Conservation (phyloP, 2,888 invertebrate species). For the Lasioglossum lativentre region DNA sequence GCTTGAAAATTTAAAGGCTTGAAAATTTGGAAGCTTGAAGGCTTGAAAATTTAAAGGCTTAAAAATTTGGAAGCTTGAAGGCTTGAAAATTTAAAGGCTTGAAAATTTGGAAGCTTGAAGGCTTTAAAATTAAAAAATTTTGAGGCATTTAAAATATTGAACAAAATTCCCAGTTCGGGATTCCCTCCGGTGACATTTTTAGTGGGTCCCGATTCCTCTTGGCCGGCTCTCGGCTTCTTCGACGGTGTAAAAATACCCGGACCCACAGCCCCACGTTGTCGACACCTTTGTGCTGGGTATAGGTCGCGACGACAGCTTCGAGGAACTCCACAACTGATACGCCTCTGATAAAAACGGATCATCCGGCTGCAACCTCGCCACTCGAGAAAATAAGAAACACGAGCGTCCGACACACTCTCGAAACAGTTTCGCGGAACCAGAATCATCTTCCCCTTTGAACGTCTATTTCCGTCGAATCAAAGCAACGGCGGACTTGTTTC, state of each 20-base stretch:
- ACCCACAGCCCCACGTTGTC: slow-evolving; percentile 34
- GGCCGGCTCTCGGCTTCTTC: background rate
- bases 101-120: no score
- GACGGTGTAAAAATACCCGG: slow-evolving; percentile 50
- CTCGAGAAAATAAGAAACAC: slow-evolving; percentile 1
- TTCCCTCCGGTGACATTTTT: slow-evolving; percentile 19
- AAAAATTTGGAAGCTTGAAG: no score
- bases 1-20: background rate
- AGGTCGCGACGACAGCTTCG: slow-evolving; percentile 27
- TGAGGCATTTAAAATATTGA: no score
- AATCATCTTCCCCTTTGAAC: background rate
- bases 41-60: no score
- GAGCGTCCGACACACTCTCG: background rate
- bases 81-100: no score
- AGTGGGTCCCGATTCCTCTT: slow-evolving; percentile 2
- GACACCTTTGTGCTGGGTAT: slow-evolving; percentile 40
- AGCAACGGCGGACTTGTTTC: background rate
- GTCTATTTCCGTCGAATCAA: slow-evolving; percentile 24
- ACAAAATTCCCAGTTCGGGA: no score
- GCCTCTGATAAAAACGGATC: slow-evolving; percentile 34
- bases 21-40: no score
- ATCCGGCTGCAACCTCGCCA: slow-evolving; percentile 1
- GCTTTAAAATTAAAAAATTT: no score
- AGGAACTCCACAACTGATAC: slow-evolving; percentile 32
- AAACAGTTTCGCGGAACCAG: background rate